A percentile compares a stretch with the other conserved stretches of the same genome.
phyloP scores from a whole-genome alignment of 2,888 invertebrate genomes.

The Stramonita haemastoma region DNA sequence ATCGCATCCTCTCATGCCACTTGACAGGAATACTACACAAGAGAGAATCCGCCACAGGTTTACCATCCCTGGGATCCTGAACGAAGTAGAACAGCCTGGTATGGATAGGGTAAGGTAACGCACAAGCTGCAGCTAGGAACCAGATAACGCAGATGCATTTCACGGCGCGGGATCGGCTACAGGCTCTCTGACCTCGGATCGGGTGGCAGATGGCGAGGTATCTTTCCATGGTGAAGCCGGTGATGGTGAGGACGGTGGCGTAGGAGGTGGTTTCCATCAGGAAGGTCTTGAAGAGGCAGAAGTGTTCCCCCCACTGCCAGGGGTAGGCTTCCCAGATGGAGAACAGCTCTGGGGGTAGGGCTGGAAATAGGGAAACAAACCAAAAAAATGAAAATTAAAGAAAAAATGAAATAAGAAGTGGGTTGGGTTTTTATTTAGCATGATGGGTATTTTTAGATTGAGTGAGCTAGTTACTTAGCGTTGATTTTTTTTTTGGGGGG shows the following conservation, averaged over 20 bases:
- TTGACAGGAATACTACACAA: conserved; percentile 70
- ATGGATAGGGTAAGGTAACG: conserved; percentile 78
- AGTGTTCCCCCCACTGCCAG: conserved; percentile 77
- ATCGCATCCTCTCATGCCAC: conserved; percentile 62
- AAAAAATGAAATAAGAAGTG: no score
- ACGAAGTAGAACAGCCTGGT: conserved; percentile 67
- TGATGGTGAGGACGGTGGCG: conserved; percentile 93
- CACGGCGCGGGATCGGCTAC: conserved; percentile 88
- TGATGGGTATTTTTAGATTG: no score
- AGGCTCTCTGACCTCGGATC: conserved; percentile 88
- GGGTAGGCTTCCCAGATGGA: conserved; percentile 79
- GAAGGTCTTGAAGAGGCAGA: conserved; percentile 78
- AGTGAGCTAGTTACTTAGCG: no score
- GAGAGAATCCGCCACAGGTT: conserved; percentile 63
- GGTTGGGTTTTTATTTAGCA: no score
- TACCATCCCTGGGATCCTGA: conserved; percentile 53
- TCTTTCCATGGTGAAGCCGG: conserved; percentile 93
- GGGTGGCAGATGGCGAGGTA: conserved; percentile 94
- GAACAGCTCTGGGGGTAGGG: conserved; percentile 78
- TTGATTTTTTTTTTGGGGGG: no score
- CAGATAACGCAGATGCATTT: conserved; percentile 88
- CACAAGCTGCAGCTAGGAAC: conserved; percentile 86
- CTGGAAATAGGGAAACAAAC: no score
- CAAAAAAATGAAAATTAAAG: no score
- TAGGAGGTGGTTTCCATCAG: conserved; percentile 85